Evolutionary conservation across 2,888 invertebrate species (phyloP), one percentile per base, ranked within the genome.

Genomic region (Acleris holmiana): DNA sequence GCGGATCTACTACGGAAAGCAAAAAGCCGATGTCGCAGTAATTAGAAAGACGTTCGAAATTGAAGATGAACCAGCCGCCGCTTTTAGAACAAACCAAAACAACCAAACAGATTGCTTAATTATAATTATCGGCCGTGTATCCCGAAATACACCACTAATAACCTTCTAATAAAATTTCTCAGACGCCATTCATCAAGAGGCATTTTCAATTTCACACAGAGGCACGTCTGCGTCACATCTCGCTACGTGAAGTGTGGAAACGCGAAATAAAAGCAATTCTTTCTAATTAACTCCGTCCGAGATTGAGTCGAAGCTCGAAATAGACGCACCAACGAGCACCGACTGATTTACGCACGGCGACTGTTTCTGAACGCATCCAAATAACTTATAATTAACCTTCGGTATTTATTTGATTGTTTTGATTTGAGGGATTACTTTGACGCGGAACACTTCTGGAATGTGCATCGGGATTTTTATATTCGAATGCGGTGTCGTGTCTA

Each of bases 221-320:
- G 66, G 71, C 70, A 72, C 77, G 76, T 76, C 82, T 84, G 81
- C 83, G 88, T 89, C 89, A 87, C 81, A 76, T 81, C 80, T 78
- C 75, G 73, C 73, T 78, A 77, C 80, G 77, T 77, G 82, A 82
- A 84, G 86, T 88, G 89, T 88, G 88, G 86, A 87, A 87, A 85
- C 85, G 89, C 87, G 79, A 90, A 91, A 92, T 91, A 92, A 92
- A 90, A 91, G 88, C 90, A 88, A 91, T 92, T 91, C 90, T 91
- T 92, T 91, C 88, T 91, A 92, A 91, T 91, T 91, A 92, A 86
- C 89, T 79, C 80, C 74, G 79, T 76, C 78, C 76, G 80, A 82
- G 84, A 85, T 84, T 83, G 86, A 84, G 82, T 75, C 80, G 81
- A 69, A 75, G 73, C 79, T 80, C 75, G 77, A 89, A 91, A 91